phyloP scores from a whole-genome alignment of 2,888 invertebrate species.

The Lissonota sp. region DNA sequence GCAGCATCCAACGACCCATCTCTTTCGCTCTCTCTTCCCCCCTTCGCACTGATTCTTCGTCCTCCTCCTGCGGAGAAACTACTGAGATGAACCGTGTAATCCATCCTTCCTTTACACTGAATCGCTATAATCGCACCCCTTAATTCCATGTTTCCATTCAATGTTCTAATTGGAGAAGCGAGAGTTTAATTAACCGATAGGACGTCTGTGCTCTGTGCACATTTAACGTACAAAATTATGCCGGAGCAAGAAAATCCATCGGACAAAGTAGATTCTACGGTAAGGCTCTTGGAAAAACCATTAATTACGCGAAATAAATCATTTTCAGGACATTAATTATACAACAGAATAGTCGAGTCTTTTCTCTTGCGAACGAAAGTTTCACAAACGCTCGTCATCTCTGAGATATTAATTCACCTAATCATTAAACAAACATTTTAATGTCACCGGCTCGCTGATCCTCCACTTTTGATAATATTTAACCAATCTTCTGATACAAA shows the following conservation, averaged over 20 bases:
- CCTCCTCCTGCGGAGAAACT: neutral
- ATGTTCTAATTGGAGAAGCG: conserved; percentile 44
- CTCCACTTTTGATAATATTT: too few species aligned
- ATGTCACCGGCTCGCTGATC: too few species aligned
- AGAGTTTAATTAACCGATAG: conserved; percentile 44
- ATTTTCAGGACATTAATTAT: conserved; percentile 14
- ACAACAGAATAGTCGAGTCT: neutral
- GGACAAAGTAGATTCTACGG: neutral
- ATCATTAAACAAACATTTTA: too few species aligned
- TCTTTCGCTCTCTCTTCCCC: neutral
- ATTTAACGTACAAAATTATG: conserved; percentile 9
- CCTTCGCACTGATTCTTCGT: neutral
- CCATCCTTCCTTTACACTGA: conserved; percentile 20
- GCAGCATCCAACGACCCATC: neutral
- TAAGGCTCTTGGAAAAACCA: neutral
- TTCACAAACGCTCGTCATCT: neutral
- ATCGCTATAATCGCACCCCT: conserved; percentile 37
- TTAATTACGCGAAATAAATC: conserved; percentile 7
- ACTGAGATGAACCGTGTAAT: conserved; percentile 1
- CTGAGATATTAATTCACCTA: too few species aligned
- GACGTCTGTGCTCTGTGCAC: neutral
- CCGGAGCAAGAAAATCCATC: neutral
- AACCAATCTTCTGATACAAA: too few species aligned
- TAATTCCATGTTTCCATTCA: conserved; percentile 47
- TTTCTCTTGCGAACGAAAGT: neutral